Evolutionary conservation across 2,888 invertebrate species (phyloP).

Genomic region (Megalurothrips usitatus): DNA sequence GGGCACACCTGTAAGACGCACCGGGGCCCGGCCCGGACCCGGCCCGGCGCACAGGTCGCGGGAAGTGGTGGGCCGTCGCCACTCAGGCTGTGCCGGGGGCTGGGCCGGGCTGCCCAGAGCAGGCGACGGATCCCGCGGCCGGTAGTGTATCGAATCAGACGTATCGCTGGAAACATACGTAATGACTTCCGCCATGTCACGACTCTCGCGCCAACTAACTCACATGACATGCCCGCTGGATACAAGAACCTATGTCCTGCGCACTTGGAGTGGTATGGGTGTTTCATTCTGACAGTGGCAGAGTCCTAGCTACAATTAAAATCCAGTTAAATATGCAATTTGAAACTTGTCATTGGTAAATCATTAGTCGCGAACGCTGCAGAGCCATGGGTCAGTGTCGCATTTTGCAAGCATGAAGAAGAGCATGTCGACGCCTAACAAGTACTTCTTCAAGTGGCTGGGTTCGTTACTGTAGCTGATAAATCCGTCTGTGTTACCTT

Average conservation of each 20-base stretch:
- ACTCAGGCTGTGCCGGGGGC: neutral
- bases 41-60: neutral
- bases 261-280: constrained; percentile 6
- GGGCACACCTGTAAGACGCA: too few species aligned
- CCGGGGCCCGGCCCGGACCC: neutral
- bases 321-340: too few species aligned
- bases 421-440: neutral
- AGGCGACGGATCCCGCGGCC: too few species aligned
- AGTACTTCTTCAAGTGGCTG: constrained; percentile 7
- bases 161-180: neutral
- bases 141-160: too few species aligned
- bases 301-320: too few species aligned
- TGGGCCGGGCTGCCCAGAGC: neutral
- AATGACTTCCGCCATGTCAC: too few species aligned
- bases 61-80: neutral
- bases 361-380: too few species aligned
- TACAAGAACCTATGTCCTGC: neutral
- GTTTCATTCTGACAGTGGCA: too few species aligned
- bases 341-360: too few species aligned
- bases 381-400: too few species aligned
- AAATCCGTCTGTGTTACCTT: neutral
- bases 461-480: neutral
- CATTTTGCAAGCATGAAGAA: neutral
- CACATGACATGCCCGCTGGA: neutral
- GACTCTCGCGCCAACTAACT: neutral